These are phyloP conservation scores for Carlito syrichta DNA, from an alignment of 2,113 vertebrate genomes.

Conservation along the genomic window DNA sequence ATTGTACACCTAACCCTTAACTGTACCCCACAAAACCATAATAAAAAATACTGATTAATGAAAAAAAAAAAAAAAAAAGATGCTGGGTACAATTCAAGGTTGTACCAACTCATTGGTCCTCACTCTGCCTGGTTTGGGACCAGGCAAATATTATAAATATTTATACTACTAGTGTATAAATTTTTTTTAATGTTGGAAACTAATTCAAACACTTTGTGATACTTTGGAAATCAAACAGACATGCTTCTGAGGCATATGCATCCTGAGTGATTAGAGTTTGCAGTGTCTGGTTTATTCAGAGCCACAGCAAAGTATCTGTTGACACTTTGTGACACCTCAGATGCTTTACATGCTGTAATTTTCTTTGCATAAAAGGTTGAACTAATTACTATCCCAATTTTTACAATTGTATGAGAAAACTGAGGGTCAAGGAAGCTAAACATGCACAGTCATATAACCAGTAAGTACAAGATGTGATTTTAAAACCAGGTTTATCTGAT, in stretches of 20 bases:
- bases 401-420: not conserved
- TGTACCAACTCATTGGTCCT: too few relatives aligned
- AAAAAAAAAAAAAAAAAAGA: too few relatives aligned
- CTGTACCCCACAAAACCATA: too few relatives aligned
- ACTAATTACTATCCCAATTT: not conserved
- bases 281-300: not conserved
- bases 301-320: not conserved
- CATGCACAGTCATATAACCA: not conserved
- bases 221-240: too few relatives aligned
- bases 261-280: not conserved
- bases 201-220: constrained; percentile 13
- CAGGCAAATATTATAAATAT: too few relatives aligned
- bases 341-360: not conserved
- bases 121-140: too few relatives aligned
- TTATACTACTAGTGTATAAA: too few relatives aligned
- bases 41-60: too few relatives aligned
- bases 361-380: not conserved
- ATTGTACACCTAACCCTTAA: too few relatives aligned
- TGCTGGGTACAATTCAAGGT: too few relatives aligned
- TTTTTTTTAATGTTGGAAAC: not conserved
- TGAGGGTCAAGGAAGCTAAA: not conserved
- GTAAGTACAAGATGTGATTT: not conserved
- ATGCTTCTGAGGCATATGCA: not conserved
- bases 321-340: not conserved
- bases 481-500: not conserved